Evolutionary conservation across 2,888 invertebrate species (phyloP).

Genomic region (Pristionchus japonicus): DNA sequence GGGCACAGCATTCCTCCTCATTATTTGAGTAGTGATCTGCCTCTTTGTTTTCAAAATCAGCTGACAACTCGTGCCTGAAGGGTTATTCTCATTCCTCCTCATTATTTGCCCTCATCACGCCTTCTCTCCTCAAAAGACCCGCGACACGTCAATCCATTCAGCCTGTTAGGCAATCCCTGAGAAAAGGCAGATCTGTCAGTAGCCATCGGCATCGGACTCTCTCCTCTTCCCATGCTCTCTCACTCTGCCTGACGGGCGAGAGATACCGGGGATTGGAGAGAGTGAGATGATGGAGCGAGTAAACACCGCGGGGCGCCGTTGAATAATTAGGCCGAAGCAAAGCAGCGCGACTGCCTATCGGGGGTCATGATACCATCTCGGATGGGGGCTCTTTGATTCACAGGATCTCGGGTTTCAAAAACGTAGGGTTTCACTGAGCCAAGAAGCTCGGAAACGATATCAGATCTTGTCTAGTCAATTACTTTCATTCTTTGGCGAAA

Average conservation of each 20-base stretch:
- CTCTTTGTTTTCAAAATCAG: too few species aligned
- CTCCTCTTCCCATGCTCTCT: too few species aligned
- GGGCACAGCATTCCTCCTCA: too few species aligned
- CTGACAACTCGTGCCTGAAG: neutral
- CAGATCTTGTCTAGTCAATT: too few species aligned
- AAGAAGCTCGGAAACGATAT: too few species aligned
- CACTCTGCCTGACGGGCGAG: too few species aligned
- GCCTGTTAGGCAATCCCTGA: neutral
- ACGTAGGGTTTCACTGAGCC: too few species aligned
- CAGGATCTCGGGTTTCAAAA: too few species aligned
- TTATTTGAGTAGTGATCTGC: too few species aligned
- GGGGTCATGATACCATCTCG: constrained; percentile 27
- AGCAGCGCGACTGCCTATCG: neutral
- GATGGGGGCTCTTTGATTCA: too few species aligned
- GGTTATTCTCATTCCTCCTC: neutral
- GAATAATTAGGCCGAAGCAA: neutral
- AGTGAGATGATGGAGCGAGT: neutral
- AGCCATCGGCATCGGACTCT: too few species aligned
- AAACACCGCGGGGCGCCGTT: neutral
- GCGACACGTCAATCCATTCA: constrained; percentile 11
- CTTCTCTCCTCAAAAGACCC: neutral
- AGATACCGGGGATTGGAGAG: too few species aligned
- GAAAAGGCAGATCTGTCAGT: neutral
- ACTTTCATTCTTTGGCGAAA: neutral
- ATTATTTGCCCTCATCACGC: constrained; percentile 8